Evolutionary conservation across 2,113 vertebrate species (phyloP).

Genomic region (Herpetotheres cachinnans): DNA sequence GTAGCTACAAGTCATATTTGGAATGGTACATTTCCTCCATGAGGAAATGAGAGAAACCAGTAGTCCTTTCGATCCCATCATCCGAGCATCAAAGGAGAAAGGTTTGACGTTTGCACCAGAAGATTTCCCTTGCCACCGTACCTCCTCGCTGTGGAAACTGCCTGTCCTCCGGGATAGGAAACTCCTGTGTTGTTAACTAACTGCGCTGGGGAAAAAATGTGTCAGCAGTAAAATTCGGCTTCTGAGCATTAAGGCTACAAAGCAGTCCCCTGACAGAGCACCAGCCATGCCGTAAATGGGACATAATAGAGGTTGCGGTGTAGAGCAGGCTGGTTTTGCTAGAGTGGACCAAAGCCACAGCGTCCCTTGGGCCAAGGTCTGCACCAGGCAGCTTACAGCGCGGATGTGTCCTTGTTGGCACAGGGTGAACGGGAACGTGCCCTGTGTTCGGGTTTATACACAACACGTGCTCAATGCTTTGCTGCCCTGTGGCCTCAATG

Average conservation of each 20-base stretch:
- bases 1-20: constrained; percentile 16
- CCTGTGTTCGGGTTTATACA: not conserved
- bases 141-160: not conserved
- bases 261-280: not conserved
- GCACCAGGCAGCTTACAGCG: not conserved
- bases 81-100: not conserved
- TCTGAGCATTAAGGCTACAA: not conserved
- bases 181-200: not conserved
- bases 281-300: not conserved
- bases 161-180: not conserved
- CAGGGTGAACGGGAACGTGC: accelerated
- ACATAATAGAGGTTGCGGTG: accelerated
- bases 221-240: not conserved
- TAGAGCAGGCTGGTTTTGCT: not conserved
- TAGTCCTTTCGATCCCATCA: not conserved
- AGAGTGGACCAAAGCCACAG: accelerated
- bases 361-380: not conserved
- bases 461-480: not conserved
- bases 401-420: accelerated
- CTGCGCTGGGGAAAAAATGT: not conserved
- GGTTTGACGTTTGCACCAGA: not conserved
- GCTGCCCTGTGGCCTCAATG: not conserved
- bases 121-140: not conserved
- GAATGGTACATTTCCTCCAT: constrained; percentile 26
- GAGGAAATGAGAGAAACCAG: constrained; percentile 28